Evolutionary conservation across 2,113 vertebrate genomes (phyloP).

Genomic region (Mustelus asterias): DNA sequence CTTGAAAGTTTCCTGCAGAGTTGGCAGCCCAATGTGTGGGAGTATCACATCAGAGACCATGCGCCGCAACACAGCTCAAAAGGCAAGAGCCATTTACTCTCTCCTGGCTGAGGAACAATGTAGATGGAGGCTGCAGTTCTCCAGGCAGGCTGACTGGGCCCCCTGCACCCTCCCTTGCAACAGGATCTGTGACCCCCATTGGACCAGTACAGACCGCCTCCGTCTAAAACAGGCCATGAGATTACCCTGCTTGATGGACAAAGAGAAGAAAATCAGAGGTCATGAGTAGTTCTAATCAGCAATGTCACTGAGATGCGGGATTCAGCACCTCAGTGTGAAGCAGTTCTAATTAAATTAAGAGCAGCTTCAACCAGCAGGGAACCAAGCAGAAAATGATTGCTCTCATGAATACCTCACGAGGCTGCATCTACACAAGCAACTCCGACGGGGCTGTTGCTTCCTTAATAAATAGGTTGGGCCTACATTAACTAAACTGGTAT

Average conservation of each 20-base stretch:
- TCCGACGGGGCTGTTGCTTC: background rate
- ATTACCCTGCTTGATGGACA: too few relatives aligned
- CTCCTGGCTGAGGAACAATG: too few relatives aligned
- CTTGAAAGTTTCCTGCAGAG: too few relatives aligned
- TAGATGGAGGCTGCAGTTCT: too few relatives aligned
- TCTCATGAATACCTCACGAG: background rate
- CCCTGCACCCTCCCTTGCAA: too few relatives aligned
- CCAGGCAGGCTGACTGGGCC: too few relatives aligned
- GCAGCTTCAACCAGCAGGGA: background rate
- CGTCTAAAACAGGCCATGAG: too few relatives aligned
- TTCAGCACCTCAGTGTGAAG: background rate
- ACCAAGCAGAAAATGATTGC: slow-evolving; percentile 25
- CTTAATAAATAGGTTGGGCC: background rate
- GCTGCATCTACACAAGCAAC: background rate
- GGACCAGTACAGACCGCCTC: too few relatives aligned
- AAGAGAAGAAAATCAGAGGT: background rate
- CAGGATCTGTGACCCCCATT: too few relatives aligned
- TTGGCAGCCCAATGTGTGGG: too few relatives aligned
- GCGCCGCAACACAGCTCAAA: background rate
- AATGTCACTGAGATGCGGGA: background rate
- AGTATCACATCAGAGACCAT: background rate
- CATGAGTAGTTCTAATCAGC: too few relatives aligned
- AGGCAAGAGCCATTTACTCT: too few relatives aligned
- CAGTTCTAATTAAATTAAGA: slow-evolving; percentile 9
- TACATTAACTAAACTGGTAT: background rate